Evolutionary conservation across 2,888 invertebrate species (phyloP).

Genomic region (Temnothorax unifasciatus): DNA sequence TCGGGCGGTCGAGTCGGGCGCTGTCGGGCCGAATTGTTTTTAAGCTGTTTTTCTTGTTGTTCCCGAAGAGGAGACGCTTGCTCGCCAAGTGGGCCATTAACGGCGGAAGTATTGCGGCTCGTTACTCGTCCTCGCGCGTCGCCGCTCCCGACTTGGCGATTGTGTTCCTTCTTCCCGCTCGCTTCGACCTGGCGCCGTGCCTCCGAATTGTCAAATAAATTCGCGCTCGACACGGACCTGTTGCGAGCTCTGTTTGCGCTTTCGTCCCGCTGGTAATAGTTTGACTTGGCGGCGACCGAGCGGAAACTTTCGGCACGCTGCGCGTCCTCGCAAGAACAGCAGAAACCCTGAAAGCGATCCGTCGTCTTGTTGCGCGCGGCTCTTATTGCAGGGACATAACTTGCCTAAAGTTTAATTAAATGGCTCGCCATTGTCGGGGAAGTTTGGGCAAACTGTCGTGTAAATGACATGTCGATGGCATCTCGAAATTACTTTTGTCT

Average conservation of each 20-base stretch:
- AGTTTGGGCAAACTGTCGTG: background rate
- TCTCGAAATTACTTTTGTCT: conserved; percentile 15
- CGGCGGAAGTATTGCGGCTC: conserved; percentile 35
- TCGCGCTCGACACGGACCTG: conserved; percentile 61
- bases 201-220: conserved; percentile 54
- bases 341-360: conserved; percentile 85
- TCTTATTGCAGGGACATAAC: conserved; percentile 24
- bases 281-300: conserved; percentile 82
- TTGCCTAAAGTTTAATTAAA: conserved; percentile 48
- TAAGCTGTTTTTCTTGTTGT: background rate
- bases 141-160: background rate
- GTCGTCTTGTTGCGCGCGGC: conserved; percentile 14
- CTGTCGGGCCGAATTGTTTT: conserved; percentile 2
- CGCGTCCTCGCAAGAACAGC: conserved; percentile 86
- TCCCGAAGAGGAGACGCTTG: conserved; percentile 1
- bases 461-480: background rate
- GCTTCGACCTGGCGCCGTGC: conserved; percentile 58
- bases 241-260: conserved; percentile 65
- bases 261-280: conserved; percentile 72
- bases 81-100: conserved; percentile 43
- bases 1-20: background rate
- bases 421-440: conserved; percentile 5
- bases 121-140: conserved; percentile 30
- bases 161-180: background rate
- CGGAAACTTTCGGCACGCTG: conserved; percentile 52